Base-by-base conservation (phyloP, 2,113 vertebrate species). In the Pteropus alecto region DNA sequence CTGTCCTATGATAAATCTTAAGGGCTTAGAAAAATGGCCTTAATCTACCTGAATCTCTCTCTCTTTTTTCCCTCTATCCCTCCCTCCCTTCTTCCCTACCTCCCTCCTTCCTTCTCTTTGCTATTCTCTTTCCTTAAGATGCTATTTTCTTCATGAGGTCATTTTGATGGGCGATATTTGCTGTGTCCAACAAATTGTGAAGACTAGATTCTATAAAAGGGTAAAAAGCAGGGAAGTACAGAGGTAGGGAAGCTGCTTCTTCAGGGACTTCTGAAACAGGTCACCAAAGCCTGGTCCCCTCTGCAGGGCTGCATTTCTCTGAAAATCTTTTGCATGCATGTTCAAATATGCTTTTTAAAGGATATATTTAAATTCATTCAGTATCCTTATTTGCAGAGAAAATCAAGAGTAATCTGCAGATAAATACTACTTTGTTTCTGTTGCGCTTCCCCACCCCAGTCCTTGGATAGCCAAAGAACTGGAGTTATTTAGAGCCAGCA, bases 301-400 rank as follows among this genome's bases (percentile, higher is more conserved):
- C 22, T 7, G 4, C 0, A 0, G 2, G 54, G 5, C 28, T 60
- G 21, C 1, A 61, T 60, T 2, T 21, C 6, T 63, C 16, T 21
- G 10, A 7, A 6, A n/a, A 26, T 68, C 38, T 63, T 21, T 48
- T 48, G 60, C 3, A 61, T 18, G 56, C 1, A 6, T 16, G 11
- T 41, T 63, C 51, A 89, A 70, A 89, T 71, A 1, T 48, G 2
- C 3, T 61, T 96, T 71, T n/a, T 4, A 63, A 74, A 58, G 35
- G 0, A 6, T 14, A 3, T 3, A 16, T 1, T 18, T 41, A 38
- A 74, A 22, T 18, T 3, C 19, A 38, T 10, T 43, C n/a, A 54
- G 33, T 77, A 30, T 41, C 7, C 10, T 41, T 58, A 6, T n/a
- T 85, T 60, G 16, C 11, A 88, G n/a, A 92, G 13, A 63, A 58